A percentile compares a stretch with the other conserved stretches of the same genome.
phyloP scores from a whole-genome alignment of 1,140 invertebrate species.

The Panonychus citri region DNA sequence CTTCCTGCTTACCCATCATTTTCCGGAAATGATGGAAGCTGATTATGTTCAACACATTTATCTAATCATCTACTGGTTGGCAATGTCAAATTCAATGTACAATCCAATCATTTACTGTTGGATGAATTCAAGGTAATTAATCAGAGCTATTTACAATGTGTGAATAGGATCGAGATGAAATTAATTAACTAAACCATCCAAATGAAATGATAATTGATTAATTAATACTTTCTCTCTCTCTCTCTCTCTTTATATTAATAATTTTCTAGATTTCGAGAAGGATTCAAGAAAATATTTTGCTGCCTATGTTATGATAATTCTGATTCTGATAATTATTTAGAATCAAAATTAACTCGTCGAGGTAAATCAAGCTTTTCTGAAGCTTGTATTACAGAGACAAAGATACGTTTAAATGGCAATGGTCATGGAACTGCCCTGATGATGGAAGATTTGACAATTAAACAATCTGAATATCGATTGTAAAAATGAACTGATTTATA shows the following conservation, averaged over 20 bases:
- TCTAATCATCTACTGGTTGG: slow-evolving; percentile 65
- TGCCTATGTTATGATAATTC: neutral
- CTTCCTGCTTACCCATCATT: slow-evolving; percentile 57
- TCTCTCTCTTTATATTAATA: neutral
- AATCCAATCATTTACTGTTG: slow-evolving; percentile 78
- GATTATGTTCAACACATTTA: slow-evolving; percentile 49
- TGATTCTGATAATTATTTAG: neutral
- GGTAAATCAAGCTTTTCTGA: neutral
- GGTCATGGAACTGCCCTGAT: neutral
- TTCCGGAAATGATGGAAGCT: slow-evolving; percentile 39
- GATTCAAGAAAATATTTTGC: neutral
- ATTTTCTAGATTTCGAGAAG: neutral
- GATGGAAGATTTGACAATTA: too few species aligned
- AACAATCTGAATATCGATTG: too few species aligned
- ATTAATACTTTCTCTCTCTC: neutral
- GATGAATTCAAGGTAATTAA: slow-evolving; percentile 39
- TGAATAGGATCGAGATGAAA: neutral
- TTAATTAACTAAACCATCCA: neutral
- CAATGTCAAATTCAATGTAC: slow-evolving; percentile 75
- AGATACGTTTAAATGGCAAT: neutral
- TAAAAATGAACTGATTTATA: too few species aligned
- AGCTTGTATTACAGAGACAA: neutral
- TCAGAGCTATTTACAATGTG: neutral
- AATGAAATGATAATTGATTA: neutral
- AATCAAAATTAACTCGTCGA: neutral